Percentiles rank a stretch among this genome's conserved stretches.
Conservation (phyloP, 2,113 vertebrate genomes). For the Pterocles burchelli region DNA sequence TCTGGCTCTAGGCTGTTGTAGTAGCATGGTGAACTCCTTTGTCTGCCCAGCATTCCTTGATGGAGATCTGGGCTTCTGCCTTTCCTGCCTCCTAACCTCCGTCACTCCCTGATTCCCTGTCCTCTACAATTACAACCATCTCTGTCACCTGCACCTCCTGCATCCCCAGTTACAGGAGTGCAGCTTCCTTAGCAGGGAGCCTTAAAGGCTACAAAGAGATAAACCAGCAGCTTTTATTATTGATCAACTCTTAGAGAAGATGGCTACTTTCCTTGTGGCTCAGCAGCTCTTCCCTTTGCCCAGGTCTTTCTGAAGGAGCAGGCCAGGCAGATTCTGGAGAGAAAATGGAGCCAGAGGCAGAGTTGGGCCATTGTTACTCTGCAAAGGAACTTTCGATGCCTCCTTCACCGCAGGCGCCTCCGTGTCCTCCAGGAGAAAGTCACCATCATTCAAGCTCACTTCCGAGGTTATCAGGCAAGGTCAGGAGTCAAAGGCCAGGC, state of each 20-base stretch:
- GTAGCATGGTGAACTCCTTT: background rate
- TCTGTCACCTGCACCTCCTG: background rate
- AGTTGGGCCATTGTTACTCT: constrained; percentile 85
- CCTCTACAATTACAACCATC: background rate
- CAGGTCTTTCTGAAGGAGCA: constrained; percentile 89
- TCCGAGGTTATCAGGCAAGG: constrained; percentile 87
- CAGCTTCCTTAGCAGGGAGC: background rate
- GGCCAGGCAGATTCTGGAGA: constrained; percentile 81
- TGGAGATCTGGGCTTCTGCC: background rate
- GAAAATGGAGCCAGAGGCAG: constrained; percentile 79
- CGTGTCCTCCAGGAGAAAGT: constrained; percentile 84
- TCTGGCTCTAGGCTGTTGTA: background rate
- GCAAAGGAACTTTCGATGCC: constrained; percentile 83
- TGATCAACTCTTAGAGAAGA: background rate
- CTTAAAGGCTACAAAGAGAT: background rate
- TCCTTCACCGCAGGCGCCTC: constrained; percentile 80
- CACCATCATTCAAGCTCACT: constrained; percentile 86
- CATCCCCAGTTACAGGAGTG: background rate
- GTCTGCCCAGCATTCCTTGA: background rate
- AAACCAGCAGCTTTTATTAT: background rate
- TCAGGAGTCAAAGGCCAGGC: constrained; percentile 24
- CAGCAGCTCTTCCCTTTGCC: background rate
- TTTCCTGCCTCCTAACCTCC: background rate
- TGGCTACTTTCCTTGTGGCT: background rate
- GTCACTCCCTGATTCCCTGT: background rate